Evolutionary conservation across 2,797 vertebrate species (phyloP).

Genomic region (Trachops cirrhosus): DNA sequence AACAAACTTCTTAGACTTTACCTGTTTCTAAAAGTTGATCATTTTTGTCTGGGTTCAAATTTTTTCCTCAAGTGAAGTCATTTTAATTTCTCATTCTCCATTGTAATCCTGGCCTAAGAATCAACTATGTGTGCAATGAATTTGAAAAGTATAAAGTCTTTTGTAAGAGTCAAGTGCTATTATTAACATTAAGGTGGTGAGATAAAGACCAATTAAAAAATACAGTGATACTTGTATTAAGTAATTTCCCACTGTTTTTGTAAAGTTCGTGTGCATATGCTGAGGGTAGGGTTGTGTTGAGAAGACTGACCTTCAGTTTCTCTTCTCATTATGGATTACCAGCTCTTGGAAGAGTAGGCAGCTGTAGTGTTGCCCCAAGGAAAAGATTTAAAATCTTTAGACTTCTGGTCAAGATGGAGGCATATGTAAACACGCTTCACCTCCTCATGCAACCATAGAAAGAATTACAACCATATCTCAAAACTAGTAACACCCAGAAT

Average conservation of each 20-base stretch:
- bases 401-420: too few relatives aligned
- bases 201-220: not conserved
- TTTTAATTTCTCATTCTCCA: not conserved
- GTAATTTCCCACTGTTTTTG: not conserved
- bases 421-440: too few relatives aligned
- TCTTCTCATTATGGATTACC: not conserved
- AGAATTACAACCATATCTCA: too few relatives aligned
- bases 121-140: not conserved
- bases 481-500: too few relatives aligned
- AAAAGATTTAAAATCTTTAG: not conserved
- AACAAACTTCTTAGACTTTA: not conserved
- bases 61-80: not conserved
- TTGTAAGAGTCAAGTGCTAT: not conserved
- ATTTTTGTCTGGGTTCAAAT: not conserved
- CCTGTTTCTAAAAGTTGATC: not conserved
- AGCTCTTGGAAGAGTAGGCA: not conserved
- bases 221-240: not conserved
- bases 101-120: not conserved
- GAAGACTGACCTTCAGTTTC: not conserved
- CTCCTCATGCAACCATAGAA: too few relatives aligned
- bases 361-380: not conserved
- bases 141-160: not conserved
- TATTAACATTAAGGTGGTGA: not conserved
- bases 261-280: not conserved
- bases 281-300: not conserved